Base-by-base conservation (phyloP, 2,113 vertebrate genomes). In the Hippopotamus amphibius region DNA sequence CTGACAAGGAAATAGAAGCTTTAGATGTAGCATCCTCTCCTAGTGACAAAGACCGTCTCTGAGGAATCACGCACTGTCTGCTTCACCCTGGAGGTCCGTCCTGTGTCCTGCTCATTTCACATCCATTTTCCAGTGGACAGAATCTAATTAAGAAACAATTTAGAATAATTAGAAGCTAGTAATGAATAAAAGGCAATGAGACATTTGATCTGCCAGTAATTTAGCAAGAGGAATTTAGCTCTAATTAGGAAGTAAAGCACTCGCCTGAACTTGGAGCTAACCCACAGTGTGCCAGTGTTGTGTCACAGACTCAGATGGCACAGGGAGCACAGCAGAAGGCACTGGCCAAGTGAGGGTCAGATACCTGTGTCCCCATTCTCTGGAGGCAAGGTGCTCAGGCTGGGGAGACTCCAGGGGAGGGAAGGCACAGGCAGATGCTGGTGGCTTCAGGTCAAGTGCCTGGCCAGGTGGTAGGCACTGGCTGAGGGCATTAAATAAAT, bases 101-200 rank as follows among this genome's bases (percentile, higher is more conserved):
- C 33, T 53, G 28, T 22, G 48, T 50, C 37, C 28, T 13, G 5
- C 13, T 90, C 66, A 48, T 7, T 55, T 63, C 86, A 85, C 63
- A 92, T 74, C 57, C 53, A 90, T 71, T 92, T 87, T 82, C 57
- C 71, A 41, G n/a, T 30, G 21, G 80, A 43, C 68, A 96, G 79
- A 50, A 48, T 90, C 74, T 81, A 94, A 95, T 95, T 90, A 96
- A 93, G 92, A 95, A 86, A 61, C 30, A 87, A 90, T 93, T 96
- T 96, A 92, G 89, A 95, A 82, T 83, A 95, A 95, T 80, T 93
- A 95, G 81, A 88, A 96, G 22, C 9, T 24, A 92, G 72, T 87
- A 88, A 96, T 96, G 89, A 79, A 82, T 87, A 79, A 82, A 80
- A 95, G 50, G 89, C 79, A 83, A 55, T 96, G 81, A 93, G 63